Conservation (phyloP, 2,888 invertebrate species). For the Nemotelus nigrinus region DNA sequence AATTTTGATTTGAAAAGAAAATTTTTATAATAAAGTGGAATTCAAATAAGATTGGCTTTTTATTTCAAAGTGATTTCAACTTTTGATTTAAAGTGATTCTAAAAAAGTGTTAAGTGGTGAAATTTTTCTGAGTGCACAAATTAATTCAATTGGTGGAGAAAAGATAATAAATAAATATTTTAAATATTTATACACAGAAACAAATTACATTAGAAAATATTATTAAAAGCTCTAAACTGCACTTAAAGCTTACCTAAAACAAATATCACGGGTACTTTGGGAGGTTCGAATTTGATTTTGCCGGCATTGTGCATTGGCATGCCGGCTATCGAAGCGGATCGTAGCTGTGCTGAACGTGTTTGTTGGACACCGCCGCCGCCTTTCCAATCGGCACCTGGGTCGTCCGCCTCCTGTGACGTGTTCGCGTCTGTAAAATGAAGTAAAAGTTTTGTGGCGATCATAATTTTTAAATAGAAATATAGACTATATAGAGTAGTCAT, state of each 20-base stretch:
- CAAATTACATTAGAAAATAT: background rate
- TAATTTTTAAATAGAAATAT: background rate
- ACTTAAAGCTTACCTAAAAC: conserved; percentile 73
- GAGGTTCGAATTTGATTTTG: conserved; percentile 85
- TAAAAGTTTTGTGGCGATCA: background rate
- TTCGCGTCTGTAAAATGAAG: conserved; percentile 61
- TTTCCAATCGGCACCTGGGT: conserved; percentile 66
- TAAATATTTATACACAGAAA: background rate
- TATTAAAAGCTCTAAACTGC: background rate
- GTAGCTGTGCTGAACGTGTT: conserved; percentile 45
- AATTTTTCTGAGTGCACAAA: too few relatives aligned
- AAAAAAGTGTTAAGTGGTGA: too few relatives aligned
- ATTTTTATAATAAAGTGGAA: too few relatives aligned
- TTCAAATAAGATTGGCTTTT: too few relatives aligned
- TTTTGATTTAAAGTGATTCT: too few relatives aligned
- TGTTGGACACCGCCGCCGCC: conserved; percentile 53
- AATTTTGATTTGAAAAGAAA: too few relatives aligned
- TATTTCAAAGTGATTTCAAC: too few relatives aligned
- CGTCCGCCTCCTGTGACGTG: conserved; percentile 81
- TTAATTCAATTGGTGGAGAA: background rate
- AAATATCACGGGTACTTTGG: conserved; percentile 88
- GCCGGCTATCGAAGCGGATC: conserved; percentile 75
- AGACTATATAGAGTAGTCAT: background rate
- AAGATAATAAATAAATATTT: conserved; percentile 25
- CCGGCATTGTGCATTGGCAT: conserved; percentile 84